Evolutionary conservation across 2,113 vertebrate species (phyloP), one percentile per base, ranked within the genome.

Genomic region (Ameiurus melas): DNA sequence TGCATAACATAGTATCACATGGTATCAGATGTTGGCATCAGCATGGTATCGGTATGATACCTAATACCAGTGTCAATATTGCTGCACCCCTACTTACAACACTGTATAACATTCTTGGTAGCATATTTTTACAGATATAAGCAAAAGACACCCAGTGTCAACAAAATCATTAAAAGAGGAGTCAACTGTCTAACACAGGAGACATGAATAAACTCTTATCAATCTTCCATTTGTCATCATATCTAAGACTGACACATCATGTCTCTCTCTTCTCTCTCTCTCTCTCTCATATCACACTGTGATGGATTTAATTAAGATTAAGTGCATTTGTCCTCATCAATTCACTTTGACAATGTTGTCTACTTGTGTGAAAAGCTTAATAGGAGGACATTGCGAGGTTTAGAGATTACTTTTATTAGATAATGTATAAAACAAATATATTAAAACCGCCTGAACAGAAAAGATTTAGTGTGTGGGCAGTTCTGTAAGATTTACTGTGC

Each of bases 351-450:
- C 89, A 71, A 20, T 55, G 43, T 79, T 90, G 85, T 89, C 85
- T 89, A 58, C 86, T 80, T 86, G 86, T 68, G 68, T 66, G 57
- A 87, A 89, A 85, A 43, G 30, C 71, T 84, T 85, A 90, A 86
- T 86, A 83, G 79, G 68, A 85, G 60, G 68, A 89, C 85, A 85
- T 90, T 85, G 77, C 5, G 51, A 82, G 81, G 85, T 91, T 89
- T 85, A 68, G 51, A 79, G 83, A 87, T 89, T 89, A 87, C 83
- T 87, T 91, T 87, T 90, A 91, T 89, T 91, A 90, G 87, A 89
- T 87, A 90, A 84, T 87, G 77, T 64, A 90, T 89, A 90, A 87
- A 91, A 90, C 89, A 91, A 91, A 89, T 90, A 90, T 87, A 88
- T 83, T 89, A 88, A 85, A 89, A 89, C 68, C 57, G 79, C 33